Conservation (phyloP, 2,113 vertebrate genomes). For the Gallinago undulata region DNA sequence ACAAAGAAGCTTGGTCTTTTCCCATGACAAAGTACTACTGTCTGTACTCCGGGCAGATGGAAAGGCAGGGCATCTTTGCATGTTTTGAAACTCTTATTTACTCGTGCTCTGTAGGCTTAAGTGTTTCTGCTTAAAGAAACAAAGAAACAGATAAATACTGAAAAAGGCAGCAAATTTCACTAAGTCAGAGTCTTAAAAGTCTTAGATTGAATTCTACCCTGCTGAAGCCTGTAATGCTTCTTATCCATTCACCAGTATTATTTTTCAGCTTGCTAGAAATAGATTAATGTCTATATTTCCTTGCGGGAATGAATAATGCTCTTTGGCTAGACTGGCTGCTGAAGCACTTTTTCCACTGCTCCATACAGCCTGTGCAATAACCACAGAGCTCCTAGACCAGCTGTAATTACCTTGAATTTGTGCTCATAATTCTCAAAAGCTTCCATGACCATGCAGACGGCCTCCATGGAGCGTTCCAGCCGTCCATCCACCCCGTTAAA, state of each 20-base stretch:
- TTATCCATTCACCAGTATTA: not conserved
- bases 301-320: not conserved
- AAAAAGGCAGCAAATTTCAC: not conserved
- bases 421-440: constrained; percentile 94
- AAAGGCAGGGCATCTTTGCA: not conserved
- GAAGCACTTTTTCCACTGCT: not conserved
- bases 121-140: not conserved
- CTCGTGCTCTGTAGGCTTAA: not conserved
- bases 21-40: not conserved
- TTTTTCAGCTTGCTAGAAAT: constrained; percentile 34
- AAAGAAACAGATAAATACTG: not conserved
- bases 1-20: not conserved
- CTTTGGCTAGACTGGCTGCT: constrained; percentile 7
- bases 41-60: not conserved
- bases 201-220: not conserved
- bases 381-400: not conserved
- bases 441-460: constrained; percentile 97
- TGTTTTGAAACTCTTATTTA: not conserved
- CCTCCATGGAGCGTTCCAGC: constrained; percentile 96
- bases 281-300: constrained; percentile 22
- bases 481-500: constrained; percentile 93
- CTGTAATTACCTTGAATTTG: constrained; percentile 90
- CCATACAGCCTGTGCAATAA: not conserved
- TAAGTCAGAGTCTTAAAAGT: not conserved
- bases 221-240: not conserved